Base-by-base conservation (phyloP, 2,797 vertebrate species). In the Leucoraja ocellata region DNA sequence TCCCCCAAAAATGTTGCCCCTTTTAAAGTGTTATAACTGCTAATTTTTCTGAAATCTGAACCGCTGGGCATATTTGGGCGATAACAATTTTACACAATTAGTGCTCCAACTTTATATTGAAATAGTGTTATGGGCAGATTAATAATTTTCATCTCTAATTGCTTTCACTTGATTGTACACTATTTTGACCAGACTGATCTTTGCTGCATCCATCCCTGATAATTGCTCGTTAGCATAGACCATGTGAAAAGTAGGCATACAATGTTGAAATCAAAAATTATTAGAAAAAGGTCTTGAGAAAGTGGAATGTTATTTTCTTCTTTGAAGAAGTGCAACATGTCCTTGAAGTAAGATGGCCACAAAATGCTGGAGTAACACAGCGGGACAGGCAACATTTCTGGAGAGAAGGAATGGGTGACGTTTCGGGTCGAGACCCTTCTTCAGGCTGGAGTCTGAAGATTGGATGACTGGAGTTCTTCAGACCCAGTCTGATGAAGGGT, bases 21-120 rank as follows among this genome's bases (percentile, higher is more conserved):
- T 58, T 25, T 83, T 54, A 25, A 83, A 21, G 7, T 21, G 21
- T 74, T 74, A 1, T 74, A 10, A 9, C 25, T 8, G 80, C 23
- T 25, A 11, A 83, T 61, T 58, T 81, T 83, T 83, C 80, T 83
- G 46, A 83, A 83, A 58, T 83, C 80, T 83, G 80, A 39, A 79
- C 7, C 6, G 28, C 18, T 84, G 81, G 63, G 6, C 63, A 65
- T 9, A 0, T 88, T 58, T 0, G 58, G 13, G 58, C 1, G 58
- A 11, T 61, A 9, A n/a, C 10, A 63, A 61, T 63, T 86, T 88
- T 61, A 88, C 63, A 32, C 28, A 88, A 63, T 88, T 36, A 88
- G 61, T 65, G 25, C 28, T 16, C 61, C 63, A 63, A 65, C 14
- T 68, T 32, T n/a, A 54, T 46, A 58, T 46, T 83, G 39, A 39